Evolutionary conservation across 2,888 invertebrate species (phyloP).

Genomic region (Ecdyonurus torrentis): DNA sequence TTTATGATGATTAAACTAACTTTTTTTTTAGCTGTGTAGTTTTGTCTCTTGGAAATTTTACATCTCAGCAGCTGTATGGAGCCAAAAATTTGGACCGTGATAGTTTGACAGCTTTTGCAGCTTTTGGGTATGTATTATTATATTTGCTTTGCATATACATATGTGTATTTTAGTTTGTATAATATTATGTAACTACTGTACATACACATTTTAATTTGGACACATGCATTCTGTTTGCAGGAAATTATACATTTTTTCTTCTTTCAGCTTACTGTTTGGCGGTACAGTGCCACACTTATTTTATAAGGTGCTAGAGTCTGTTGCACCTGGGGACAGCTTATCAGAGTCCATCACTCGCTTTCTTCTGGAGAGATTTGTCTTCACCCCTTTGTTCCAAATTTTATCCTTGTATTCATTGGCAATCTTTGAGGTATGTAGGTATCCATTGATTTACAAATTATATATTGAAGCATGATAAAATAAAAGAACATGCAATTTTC

Average conservation of each 20-base stretch:
- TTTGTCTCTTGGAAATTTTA: constrained; percentile 52
- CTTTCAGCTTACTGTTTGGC: constrained; percentile 53
- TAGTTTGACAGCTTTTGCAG: constrained; percentile 51
- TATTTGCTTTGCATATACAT: too few species aligned
- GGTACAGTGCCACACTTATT: constrained; percentile 66
- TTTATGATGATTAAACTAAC: constrained; percentile 5
- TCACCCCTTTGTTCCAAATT: constrained; percentile 52
- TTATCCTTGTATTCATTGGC: constrained; percentile 57
- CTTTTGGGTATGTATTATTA: constrained; percentile 45
- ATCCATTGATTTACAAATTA: constrained; percentile 2
- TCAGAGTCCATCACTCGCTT: constrained; percentile 38
- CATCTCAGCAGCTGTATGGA: constrained; percentile 54
- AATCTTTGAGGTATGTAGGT: constrained; percentile 42
- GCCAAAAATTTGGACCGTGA: constrained; percentile 42
- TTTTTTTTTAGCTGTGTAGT: constrained; percentile 44
- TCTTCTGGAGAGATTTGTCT: constrained; percentile 51
- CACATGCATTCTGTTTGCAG: too few species aligned
- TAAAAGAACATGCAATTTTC: too few species aligned
- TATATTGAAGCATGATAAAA: constrained; percentile 1
- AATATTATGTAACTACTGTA: too few species aligned
- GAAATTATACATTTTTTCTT: too few species aligned
- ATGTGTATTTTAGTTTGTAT: too few species aligned
- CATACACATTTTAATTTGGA: too few species aligned
- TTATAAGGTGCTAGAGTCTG: constrained; percentile 41
- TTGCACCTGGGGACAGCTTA: constrained; percentile 37